Percentiles rank a stretch among this genome's conserved stretches.
Conservation (phyloP, 2,888 invertebrate species). For the Omphaloscelis lunosa region DNA sequence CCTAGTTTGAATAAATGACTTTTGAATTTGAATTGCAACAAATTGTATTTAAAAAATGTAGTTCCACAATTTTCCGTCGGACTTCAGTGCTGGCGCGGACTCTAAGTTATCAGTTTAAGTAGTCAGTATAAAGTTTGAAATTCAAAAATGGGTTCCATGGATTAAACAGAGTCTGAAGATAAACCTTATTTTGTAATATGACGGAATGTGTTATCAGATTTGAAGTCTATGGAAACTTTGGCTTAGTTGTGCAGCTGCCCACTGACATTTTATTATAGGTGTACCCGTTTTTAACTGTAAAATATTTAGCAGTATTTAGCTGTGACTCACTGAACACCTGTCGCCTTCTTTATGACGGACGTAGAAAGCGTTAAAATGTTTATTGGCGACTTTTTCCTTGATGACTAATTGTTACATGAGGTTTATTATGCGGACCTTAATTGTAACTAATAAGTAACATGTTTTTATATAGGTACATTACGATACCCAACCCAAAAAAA, state of each 20-base stretch:
- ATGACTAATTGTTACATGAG: constrained; percentile 16
- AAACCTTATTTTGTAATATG: too few species aligned
- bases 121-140: too few species aligned
- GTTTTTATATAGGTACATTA: background rate
- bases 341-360: background rate
- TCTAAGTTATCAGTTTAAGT: too few species aligned
- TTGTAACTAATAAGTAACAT: background rate
- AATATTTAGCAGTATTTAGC: constrained; percentile 18
- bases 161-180: too few species aligned
- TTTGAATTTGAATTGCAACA: too few species aligned
- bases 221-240: constrained; percentile 1
- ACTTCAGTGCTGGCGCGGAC: too few species aligned
- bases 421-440: background rate
- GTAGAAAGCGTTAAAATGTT: constrained; percentile 38
- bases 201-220: background rate
- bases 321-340: constrained; percentile 54
- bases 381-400: constrained; percentile 41
- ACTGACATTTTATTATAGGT: background rate
- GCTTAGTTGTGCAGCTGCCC: background rate
- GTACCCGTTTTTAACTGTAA: background rate
- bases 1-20: too few species aligned
- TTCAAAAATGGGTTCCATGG: too few species aligned
- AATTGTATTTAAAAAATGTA: too few species aligned
- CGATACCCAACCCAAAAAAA: background rate
- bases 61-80: too few species aligned